These are phyloP conservation scores for Eucidaris tribuloides DNA, from an alignment of 35 echinoderm and acorn worm species.

Conservation along the genomic window DNA sequence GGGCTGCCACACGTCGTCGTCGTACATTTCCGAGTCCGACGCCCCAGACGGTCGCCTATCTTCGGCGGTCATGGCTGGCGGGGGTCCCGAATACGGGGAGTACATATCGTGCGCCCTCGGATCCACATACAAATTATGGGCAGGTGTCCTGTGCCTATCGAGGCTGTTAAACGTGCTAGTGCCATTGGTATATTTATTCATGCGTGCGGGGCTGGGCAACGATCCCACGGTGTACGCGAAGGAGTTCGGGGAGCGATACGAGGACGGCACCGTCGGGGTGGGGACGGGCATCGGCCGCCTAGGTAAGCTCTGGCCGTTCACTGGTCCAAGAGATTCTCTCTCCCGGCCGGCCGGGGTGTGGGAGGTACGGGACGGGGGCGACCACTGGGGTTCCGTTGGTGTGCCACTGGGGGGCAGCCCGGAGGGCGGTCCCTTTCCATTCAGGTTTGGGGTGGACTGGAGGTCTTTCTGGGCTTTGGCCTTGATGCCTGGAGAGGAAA, in stretches of 20 bases:
- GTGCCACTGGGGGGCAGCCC: slow-evolving; percentile 9
- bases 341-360: slow-evolving; percentile 21
- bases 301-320: slow-evolving; percentile 31
- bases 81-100: background rate
- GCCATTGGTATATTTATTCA: slow-evolving; percentile 1
- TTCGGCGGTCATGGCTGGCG: slow-evolving; percentile 1
- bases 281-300: slow-evolving; percentile 8
- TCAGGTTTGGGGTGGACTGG: slow-evolving; percentile 10
- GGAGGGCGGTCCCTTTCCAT: background rate
- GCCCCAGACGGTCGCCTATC: slow-evolving; percentile 3
- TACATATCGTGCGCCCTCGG: background rate
- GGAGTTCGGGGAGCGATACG: background rate
- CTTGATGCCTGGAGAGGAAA: slow-evolving; percentile 3
- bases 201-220: slow-evolving; percentile 16
- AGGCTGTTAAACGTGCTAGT: slow-evolving; percentile 21
- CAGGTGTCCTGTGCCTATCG: slow-evolving; percentile 20
- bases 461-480: slow-evolving; percentile 16
- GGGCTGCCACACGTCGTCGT: slow-evolving; percentile 13
- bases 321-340: slow-evolving; percentile 36
- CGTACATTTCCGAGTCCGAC: slow-evolving; percentile 10
- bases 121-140: slow-evolving; percentile 15
- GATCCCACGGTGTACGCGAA: background rate
- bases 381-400: slow-evolving; percentile 15
- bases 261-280: background rate
- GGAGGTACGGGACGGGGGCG: slow-evolving; percentile 28